Evolutionary conservation across 2,113 vertebrate genomes (phyloP).

Genomic region (Pseudorasbora parva): DNA sequence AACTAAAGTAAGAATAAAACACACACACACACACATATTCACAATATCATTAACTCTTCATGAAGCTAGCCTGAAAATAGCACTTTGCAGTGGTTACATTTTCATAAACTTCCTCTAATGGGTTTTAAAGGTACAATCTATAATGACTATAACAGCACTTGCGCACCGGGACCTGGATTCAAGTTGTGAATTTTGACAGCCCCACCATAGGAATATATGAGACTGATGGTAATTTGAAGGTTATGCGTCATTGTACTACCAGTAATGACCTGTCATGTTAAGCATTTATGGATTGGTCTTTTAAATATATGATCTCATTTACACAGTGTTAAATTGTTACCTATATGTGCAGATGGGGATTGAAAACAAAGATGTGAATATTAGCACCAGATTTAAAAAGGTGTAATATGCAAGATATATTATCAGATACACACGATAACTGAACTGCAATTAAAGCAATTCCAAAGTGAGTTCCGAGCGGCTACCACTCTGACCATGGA

Average conservation of each 20-base stretch:
- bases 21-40: background rate
- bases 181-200: slow-evolving; percentile 23
- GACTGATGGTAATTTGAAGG: background rate
- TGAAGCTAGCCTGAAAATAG: slow-evolving; percentile 3
- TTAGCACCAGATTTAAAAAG: background rate
- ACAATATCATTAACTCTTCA: background rate
- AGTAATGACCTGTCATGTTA: slow-evolving; percentile 10
- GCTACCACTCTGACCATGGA: background rate
- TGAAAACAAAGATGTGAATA: background rate
- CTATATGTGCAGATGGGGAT: background rate
- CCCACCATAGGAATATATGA: slow-evolving; percentile 1
- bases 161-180: background rate
- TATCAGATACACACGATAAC: background rate
- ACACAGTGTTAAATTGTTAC: background rate
- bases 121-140: slow-evolving; percentile 16
- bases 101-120: background rate
- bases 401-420: background rate
- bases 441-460: background rate
- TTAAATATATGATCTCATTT: slow-evolving; percentile 13
- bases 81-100: background rate
- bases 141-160: slow-evolving; percentile 35
- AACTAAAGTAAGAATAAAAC: slow-evolving; percentile 5
- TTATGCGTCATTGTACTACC: slow-evolving; percentile 7
- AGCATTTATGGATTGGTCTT: slow-evolving; percentile 1
- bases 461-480: background rate